Percentiles rank a stretch among this genome's conserved stretches.
Evolutionary conservation across 2,113 vertebrate genomes (phyloP).

Genomic region (Centropus unirufus): DNA sequence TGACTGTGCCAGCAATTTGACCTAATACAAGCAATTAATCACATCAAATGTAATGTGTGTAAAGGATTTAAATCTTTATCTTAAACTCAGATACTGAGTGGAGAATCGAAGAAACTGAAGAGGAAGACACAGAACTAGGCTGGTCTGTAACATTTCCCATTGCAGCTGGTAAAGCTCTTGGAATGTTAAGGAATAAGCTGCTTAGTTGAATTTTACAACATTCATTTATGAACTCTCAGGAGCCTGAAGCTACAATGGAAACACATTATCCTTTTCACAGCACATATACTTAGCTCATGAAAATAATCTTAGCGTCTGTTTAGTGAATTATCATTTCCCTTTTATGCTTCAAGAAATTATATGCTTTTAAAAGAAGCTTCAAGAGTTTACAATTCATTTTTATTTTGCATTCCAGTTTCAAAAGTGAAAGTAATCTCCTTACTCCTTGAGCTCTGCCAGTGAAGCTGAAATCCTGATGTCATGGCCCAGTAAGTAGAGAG

Average conservation of each 20-base stretch:
- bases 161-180: conserved; percentile 76
- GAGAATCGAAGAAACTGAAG: conserved; percentile 53
- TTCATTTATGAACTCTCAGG: conserved; percentile 73
- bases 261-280: conserved; percentile 76
- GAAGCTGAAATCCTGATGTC: conserved; percentile 97
- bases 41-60: conserved; percentile 47
- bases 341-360: conserved; percentile 74
- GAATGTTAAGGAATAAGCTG: conserved; percentile 70
- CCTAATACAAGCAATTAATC: conserved; percentile 38
- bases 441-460: conserved; percentile 98
- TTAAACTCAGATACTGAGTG: conserved; percentile 11
- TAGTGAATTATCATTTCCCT: conserved; percentile 78
- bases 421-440: conserved; percentile 83
- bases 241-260: conserved; percentile 75
- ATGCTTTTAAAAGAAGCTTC: conserved; percentile 69
- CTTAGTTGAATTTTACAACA: conserved; percentile 72
- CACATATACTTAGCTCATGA: conserved; percentile 74
- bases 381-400: conserved; percentile 62
- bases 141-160: conserved; percentile 38
- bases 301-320: conserved; percentile 79
- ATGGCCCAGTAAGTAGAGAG: conserved; percentile 97
- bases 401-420: conserved; percentile 68
- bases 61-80: conserved; percentile 40
- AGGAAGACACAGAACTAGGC: conserved; percentile 41
- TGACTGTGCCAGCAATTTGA: conserved; percentile 19